Evolutionary conservation across 92 coral and sea anemone species (phyloP).

Genomic region (Epizoanthus scotinus): DNA sequence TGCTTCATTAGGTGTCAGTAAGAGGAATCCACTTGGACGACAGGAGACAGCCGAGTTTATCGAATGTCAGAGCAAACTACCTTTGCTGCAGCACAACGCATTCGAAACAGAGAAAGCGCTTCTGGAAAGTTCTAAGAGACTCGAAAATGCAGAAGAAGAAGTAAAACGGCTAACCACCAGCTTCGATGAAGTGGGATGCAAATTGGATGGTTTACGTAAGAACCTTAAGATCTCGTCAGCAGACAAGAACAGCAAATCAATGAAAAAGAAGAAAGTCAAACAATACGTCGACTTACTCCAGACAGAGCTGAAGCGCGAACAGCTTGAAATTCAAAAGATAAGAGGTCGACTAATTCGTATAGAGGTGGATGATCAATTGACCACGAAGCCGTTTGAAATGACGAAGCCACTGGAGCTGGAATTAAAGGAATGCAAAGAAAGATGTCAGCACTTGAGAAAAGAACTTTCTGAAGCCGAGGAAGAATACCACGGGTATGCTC

Average conservation of each 20-base stretch:
- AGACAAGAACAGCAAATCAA: constrained; percentile 15
- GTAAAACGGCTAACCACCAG: constrained; percentile 14
- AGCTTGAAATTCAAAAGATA: constrained; percentile 56
- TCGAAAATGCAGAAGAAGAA: background rate
- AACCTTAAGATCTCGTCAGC: constrained; percentile 11
- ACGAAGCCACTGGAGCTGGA: constrained; percentile 46
- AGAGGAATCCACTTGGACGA: constrained; percentile 5
- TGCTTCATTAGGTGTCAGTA: background rate
- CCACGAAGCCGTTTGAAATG: constrained; percentile 42
- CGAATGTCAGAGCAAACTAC: constrained; percentile 7
- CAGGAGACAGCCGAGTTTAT: constrained; percentile 11
- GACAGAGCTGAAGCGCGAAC: constrained; percentile 62
- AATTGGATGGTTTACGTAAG: constrained; percentile 17
- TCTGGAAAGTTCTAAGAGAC: constrained; percentile 9
- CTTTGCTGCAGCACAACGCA: constrained; percentile 12
- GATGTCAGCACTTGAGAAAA: constrained; percentile 56
- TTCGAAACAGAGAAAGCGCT: constrained; percentile 31
- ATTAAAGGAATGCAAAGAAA: constrained; percentile 42
- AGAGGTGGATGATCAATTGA: constrained; percentile 40
- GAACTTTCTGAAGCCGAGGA: constrained; percentile 53
- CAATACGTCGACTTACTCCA: constrained; percentile 46
- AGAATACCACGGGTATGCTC: constrained; percentile 17
- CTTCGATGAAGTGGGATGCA: constrained; percentile 9
- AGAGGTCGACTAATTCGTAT: constrained; percentile 56
- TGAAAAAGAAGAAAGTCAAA: constrained; percentile 12